Evolutionary conservation across 2,888 invertebrate genomes (phyloP).

Genomic region (Holacanthella duospinosa): DNA sequence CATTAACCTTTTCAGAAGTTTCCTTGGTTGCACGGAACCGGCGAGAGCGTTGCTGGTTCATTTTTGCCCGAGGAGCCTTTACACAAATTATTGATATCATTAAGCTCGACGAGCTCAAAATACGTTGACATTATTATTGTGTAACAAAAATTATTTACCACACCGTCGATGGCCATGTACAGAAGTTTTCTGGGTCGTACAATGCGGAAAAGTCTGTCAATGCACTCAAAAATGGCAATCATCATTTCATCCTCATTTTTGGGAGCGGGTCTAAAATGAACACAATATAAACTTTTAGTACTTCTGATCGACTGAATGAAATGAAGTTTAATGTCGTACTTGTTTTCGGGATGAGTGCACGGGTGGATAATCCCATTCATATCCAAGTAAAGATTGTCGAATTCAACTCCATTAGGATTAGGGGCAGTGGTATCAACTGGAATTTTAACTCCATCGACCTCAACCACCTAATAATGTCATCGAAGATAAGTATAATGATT

Average conservation of each 20-base stretch:
- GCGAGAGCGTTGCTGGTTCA: constrained; percentile 98
- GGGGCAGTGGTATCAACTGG: constrained; percentile 72
- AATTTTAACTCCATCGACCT: constrained; percentile 62
- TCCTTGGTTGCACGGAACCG: constrained; percentile 96
- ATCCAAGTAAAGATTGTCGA: constrained; percentile 95
- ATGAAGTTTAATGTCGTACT: constrained; percentile 42
- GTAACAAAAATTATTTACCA: constrained; percentile 59
- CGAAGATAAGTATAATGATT: constrained; percentile 4
- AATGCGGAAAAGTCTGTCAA: constrained; percentile 86
- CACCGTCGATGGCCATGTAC: constrained; percentile 99
- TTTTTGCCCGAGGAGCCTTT: constrained; percentile 91
- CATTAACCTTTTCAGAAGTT: constrained; percentile 71
- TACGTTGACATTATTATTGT: neutral
- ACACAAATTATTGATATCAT: too few species aligned
- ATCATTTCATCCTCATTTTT: constrained; percentile 99
- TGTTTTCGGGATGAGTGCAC: constrained; percentile 98
- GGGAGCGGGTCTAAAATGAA: constrained; percentile 67
- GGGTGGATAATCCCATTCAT: constrained; percentile 99
- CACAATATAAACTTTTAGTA: neutral
- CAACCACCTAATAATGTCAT: constrained; percentile 55
- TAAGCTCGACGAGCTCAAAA: neutral
- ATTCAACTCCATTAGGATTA: constrained; percentile 93
- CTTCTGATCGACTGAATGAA: too few species aligned
- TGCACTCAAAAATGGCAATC: constrained; percentile 97
- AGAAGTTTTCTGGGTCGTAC: constrained; percentile 83